Evolutionary conservation across 2,113 vertebrate genomes (phyloP).

Genomic region (Silurus glanis): DNA sequence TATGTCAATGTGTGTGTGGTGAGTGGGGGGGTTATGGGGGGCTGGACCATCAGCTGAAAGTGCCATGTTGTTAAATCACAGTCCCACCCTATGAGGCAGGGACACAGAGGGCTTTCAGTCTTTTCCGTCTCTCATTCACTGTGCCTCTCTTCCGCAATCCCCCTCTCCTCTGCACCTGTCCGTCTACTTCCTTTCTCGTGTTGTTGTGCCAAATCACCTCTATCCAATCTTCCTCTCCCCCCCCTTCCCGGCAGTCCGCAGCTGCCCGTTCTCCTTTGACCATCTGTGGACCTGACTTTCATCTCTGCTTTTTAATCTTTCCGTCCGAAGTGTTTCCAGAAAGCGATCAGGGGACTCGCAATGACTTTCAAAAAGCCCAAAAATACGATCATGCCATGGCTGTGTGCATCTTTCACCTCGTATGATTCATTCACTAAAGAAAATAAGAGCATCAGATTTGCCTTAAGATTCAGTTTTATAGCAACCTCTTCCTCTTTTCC

Average conservation of each 20-base stretch:
- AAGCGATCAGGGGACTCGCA: not conserved
- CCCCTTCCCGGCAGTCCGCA: not conserved
- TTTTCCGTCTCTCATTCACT: constrained; percentile 29
- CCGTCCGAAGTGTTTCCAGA: not conserved
- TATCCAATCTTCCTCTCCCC: constrained; percentile 3
- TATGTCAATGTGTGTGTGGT: not conserved
- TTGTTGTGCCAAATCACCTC: constrained; percentile 35
- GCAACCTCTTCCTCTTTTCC: not conserved
- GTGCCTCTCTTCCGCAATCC: constrained; percentile 23
- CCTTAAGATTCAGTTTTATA: not conserved
- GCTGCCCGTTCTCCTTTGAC: constrained; percentile 24
- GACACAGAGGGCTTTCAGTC: constrained; percentile 42
- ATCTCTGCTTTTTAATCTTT: constrained; percentile 17
- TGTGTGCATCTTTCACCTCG: not conserved
- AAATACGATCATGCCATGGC: not conserved
- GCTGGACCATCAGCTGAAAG: constrained; percentile 48
- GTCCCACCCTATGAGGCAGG: not conserved
- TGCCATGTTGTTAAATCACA: constrained; percentile 23
- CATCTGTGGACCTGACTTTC: constrained; percentile 15
- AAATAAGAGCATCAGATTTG: not conserved
- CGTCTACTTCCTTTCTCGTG: constrained; percentile 28
- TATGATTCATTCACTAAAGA: not conserved
- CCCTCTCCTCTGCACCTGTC: constrained; percentile 33
- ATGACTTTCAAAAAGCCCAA: not conserved
- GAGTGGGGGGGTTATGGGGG: not conserved